phyloP scores from a whole-genome alignment of 1,140 invertebrate genomes.

The Thrips palmi region DNA sequence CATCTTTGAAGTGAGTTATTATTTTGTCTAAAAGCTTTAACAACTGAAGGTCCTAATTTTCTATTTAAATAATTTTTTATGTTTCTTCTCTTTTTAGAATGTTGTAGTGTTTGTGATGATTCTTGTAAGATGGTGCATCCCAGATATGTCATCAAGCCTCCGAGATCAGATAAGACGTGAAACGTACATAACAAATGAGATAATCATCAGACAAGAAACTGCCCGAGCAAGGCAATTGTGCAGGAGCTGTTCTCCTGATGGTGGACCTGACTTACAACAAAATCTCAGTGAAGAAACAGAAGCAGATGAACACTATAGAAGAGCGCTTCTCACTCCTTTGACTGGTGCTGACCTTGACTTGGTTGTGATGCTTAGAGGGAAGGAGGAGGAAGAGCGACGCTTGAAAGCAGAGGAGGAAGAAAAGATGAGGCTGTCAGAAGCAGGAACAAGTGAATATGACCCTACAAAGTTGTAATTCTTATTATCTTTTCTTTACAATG shows the following conservation, averaged over 20 bases:
- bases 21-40: background rate
- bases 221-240: slow-evolving; percentile 30
- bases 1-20: slow-evolving; percentile 63
- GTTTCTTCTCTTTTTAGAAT: slow-evolving; percentile 14
- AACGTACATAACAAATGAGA: slow-evolving; percentile 73
- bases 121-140: slow-evolving; percentile 67
- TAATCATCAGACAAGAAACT: slow-evolving; percentile 67
- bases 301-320: too few species aligned
- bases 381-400: too few species aligned
- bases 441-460: too few species aligned
- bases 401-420: too few species aligned
- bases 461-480: too few species aligned
- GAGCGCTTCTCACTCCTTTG: too few species aligned
- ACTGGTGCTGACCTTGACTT: too few species aligned
- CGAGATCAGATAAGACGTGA: slow-evolving; percentile 65
- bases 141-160: slow-evolving; percentile 60
- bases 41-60: background rate
- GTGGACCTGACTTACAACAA: background rate
- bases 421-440: too few species aligned
- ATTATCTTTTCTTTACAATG: too few species aligned
- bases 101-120: slow-evolving; percentile 61
- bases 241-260: background rate
- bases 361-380: too few species aligned
- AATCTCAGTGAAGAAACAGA: background rate
- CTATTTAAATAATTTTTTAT: slow-evolving; percentile 1